Conservation (phyloP, 1,140 invertebrate genomes). For the Brachionus asplanchnoidis region DNA sequence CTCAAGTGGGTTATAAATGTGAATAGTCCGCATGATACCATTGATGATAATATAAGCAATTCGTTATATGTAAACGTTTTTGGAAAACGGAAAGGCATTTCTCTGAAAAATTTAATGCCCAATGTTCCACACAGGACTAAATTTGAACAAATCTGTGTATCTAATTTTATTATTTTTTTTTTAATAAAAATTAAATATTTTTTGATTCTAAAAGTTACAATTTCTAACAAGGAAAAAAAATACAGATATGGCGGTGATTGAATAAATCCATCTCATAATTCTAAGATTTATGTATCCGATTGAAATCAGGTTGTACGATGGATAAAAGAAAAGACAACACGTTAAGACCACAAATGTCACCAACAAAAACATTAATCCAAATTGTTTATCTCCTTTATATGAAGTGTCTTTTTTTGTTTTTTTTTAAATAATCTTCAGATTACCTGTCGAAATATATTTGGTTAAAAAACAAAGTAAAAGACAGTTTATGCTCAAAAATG, state of each 20-base stretch:
- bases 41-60: not conserved
- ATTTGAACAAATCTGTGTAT: not conserved
- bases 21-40: not conserved
- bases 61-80: conserved; percentile 23
- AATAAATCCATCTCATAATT: conserved; percentile 34
- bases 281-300: conserved; percentile 9
- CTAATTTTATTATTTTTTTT: not conserved
- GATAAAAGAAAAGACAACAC: conserved; percentile 31
- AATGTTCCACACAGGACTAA: not conserved
- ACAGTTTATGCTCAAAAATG: conserved; percentile 3
- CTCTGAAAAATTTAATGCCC: conserved; percentile 3
- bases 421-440: not conserved
- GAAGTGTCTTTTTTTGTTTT: not conserved
- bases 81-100: conserved; percentile 32
- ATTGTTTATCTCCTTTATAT: not conserved
- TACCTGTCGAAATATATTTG: conserved; percentile 10
- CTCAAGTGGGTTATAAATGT: not conserved
- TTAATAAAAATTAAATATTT: not conserved
- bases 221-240: conserved; percentile 32
- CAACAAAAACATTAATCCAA: not conserved
- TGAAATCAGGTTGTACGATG: not conserved
- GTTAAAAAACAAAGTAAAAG: conserved; percentile 14
- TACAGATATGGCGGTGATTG: not conserved
- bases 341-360: not conserved
- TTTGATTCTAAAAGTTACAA: not conserved